Conservation (phyloP, 2,888 invertebrate species). For the Erebia epiphron region DNA sequence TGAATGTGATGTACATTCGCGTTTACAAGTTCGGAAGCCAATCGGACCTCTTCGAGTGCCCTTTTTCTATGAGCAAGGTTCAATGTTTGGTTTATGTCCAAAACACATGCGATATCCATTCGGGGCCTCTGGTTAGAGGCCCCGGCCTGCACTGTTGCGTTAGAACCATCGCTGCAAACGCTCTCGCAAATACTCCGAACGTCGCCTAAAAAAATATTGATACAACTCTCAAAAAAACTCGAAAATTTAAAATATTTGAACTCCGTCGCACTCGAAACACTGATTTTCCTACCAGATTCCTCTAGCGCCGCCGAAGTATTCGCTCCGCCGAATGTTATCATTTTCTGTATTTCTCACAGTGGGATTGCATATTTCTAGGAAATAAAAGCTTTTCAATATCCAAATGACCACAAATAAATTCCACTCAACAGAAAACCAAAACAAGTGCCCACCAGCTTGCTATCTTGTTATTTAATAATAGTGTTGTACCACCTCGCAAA, state of each 20-base stretch:
- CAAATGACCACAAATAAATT: slow-evolving; percentile 60
- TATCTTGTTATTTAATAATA: slow-evolving; percentile 71
- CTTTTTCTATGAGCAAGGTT: slow-evolving; percentile 89
- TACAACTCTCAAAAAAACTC: slow-evolving; percentile 41
- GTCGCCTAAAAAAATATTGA: slow-evolving; percentile 60
- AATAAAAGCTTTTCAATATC: slow-evolving; percentile 31
- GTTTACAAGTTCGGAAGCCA: slow-evolving; percentile 90
- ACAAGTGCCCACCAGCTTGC: slow-evolving; percentile 47
- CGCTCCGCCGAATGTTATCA: slow-evolving; percentile 76
- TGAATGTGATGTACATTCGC: slow-evolving; percentile 93
- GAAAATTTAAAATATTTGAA: slow-evolving; percentile 37
- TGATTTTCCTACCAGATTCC: slow-evolving; percentile 64
- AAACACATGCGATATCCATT: slow-evolving; percentile 95
- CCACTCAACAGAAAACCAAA: slow-evolving; percentile 43
- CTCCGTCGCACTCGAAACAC: slow-evolving; percentile 42
- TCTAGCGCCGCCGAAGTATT: slow-evolving; percentile 69
- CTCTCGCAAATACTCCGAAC: slow-evolving; percentile 80
- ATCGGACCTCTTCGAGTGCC: slow-evolving; percentile 92
- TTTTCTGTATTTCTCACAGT: slow-evolving; percentile 66
- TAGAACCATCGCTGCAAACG: slow-evolving; percentile 80
- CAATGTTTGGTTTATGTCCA: slow-evolving; percentile 89
- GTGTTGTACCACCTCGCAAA: slow-evolving; percentile 51
- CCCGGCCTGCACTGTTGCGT: slow-evolving; percentile 73
- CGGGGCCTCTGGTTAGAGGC: slow-evolving; percentile 80
- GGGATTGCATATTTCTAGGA: slow-evolving; percentile 67